Evolutionary conservation across 2,888 invertebrate species (phyloP).

Genomic region (Drosophila picticornis): DNA sequence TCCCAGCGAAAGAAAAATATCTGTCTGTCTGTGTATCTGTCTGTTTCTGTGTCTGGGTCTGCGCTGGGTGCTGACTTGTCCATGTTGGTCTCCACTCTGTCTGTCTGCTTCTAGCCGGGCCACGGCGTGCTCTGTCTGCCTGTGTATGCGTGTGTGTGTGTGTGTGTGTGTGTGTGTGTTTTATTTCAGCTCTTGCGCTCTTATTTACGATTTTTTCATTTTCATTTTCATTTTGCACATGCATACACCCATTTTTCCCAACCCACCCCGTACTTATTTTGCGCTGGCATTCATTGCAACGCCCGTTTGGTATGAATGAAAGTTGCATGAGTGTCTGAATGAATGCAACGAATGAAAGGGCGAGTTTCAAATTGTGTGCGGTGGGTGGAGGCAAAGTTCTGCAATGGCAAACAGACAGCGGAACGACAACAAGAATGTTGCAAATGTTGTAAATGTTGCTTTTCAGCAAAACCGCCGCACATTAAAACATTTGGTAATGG

Average conservation of each 20-base stretch:
- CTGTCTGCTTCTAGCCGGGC: slow-evolving; percentile 27
- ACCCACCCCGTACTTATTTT: slow-evolving; percentile 30
- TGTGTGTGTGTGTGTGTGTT: slow-evolving; percentile 37
- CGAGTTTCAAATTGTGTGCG: slow-evolving; percentile 1
- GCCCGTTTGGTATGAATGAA: slow-evolving; percentile 72
- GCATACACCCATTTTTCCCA: slow-evolving; percentile 35
- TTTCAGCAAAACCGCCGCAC: slow-evolving; percentile 56
- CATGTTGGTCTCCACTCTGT: slow-evolving; percentile 9
- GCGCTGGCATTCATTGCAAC: slow-evolving; percentile 53
- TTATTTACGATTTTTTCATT: slow-evolving; percentile 77
- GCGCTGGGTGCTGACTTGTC: slow-evolving; percentile 21
- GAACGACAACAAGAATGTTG: slow-evolving; percentile 69
- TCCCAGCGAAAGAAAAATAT: slow-evolving; percentile 34
- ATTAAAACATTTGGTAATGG: slow-evolving; percentile 70
- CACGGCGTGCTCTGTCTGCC: slow-evolving; percentile 53
- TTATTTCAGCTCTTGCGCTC: slow-evolving; percentile 76
- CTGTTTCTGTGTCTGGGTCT: slow-evolving; percentile 41
- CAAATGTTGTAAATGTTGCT: slow-evolving; percentile 51
- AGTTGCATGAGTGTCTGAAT: slow-evolving; percentile 74
- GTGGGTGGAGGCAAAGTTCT: slow-evolving; percentile 7
- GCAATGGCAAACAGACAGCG: slow-evolving; percentile 13
- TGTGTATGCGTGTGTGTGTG: slow-evolving; percentile 29
- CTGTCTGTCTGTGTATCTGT: slow-evolving; percentile 19
- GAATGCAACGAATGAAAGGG: slow-evolving; percentile 58
- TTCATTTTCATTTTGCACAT: slow-evolving; percentile 44